Evolutionary conservation across 2,888 invertebrate species (phyloP), one percentile per base, ranked within the genome.

Genomic region (Torymus texanus): DNA sequence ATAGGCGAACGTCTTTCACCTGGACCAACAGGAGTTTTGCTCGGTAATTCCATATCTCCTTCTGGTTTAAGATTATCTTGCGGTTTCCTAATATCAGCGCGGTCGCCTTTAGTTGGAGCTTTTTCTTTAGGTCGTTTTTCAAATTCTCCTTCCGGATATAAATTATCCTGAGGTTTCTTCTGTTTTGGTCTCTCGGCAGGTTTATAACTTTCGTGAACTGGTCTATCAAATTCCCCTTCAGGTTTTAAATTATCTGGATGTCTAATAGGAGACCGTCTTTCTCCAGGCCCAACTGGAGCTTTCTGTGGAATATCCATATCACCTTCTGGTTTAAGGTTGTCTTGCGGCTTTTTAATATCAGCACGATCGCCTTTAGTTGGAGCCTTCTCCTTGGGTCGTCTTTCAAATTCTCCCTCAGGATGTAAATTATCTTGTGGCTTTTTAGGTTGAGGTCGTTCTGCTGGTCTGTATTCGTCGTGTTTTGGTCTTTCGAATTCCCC

Each of bases 1-100:
- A 92, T 92, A 0, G 92, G 92, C 50, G 91, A 90, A 5, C 92
- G 89, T 83, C 91, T 91, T 84, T 94, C 93, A 85, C 84, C 90
- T 75, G 87, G 84, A 79, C 92, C 91, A 84, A 93, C 91, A 74
- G 92, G 92, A 11, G 90, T 85, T 82, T 86, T 86, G 1, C 84
- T 76, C 0, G 85, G 80, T 0, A 82, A 75, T 1, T 87, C 73
- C 13, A 77, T 65, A 29, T 67, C 41, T 12, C 79, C 74, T 24
- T 80, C 75, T 51, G 89, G 91, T 50, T 63, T 66, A 0, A 72
- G 18, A 71, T 75, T 79, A 85, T 93, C 93, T 84, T 92, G 92
- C 86, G 91, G 92, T 84, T 92, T 92, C 82, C 92, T 91, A 85
- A 92, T 91, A 53, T 88, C 89, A 24, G 90, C 89, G n/a, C 88